Base-by-base conservation (phyloP, 2,888 invertebrate genomes). In the Agriopis marginaria region DNA sequence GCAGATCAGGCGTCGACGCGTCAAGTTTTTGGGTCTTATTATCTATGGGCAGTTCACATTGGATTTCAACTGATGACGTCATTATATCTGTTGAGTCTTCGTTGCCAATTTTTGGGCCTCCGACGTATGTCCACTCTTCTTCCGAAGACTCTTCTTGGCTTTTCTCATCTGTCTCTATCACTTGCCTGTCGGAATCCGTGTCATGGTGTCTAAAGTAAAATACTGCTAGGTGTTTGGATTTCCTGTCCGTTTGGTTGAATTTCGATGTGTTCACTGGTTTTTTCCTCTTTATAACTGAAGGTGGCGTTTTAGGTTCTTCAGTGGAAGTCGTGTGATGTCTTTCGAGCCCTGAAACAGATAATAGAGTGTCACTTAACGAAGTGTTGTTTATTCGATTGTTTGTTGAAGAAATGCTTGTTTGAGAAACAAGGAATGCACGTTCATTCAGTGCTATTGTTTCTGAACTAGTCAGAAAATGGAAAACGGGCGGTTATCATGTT, bases 181-280 rank as follows among this genome's bases (percentile, higher is more conserved):
- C 93, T 82, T 97, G 96, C 85, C 95, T 95, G 86, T 98, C 98
- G 11, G 97, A 97, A 87, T 98, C 98, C 12, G 98, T 98, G 86
- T 98, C 98, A 88, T 96, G 95, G 88, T 98, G 98, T 87, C 96
- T 97, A 89, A 97, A 98, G 91, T 98, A 98, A 89, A 97, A 98
- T 72, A 96, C 97, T 77, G 96, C 98, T 86, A 96, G 95, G 87
- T 98, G 97, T 87, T 97, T 97, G 17, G 97, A 97, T 88, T 96
- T 97, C 77, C 97, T 94, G 87, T 97, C 96, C 10, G 97, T 96
- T 79, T 97, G 95, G 84, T 96, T 96, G 84, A 95, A 96, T 86
- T 95, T 95, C 50, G 96, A 95, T 49, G 95, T 91, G 86, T 96
- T 94, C 54, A 94, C 90, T 78, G 94, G 94, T 76, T 94, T 94